Evolutionary conservation across 2,888 invertebrate genomes (phyloP), one percentile per base, ranked within the genome.

Genomic region (Drosophila setosimentum): DNA sequence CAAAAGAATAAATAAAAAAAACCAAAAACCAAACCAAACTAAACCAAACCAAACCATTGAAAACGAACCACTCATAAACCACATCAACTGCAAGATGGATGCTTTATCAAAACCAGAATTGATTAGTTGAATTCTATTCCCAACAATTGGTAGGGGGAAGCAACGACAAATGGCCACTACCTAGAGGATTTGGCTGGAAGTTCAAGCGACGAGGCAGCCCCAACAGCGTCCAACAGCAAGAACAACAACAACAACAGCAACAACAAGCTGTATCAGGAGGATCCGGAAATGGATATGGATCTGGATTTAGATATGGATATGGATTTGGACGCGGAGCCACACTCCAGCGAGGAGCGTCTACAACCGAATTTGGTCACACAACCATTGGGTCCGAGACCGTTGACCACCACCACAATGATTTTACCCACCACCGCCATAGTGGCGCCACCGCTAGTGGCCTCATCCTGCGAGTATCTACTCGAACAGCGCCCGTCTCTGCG

Each of bases 91-190:
- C 89, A 75, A 82, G 82, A 84, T 76, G 87, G 83, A 83, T 82
- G 88, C 87, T 89, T 84, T 91, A 84, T 77, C 87, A 78, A 87
- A 92, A 91, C 91, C 92, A 92, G 92, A 92, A 92, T 92, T 91
- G 93, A 93, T 93, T 93, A 93, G 93, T 93, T 93, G 93, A 93
- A 93, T 92, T 93, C 93, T 93, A 93, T 93, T 93, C 93, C 93
- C 91, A 93, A 93, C 92, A 93, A 93, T 93, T 93, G 93, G 93
- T 93, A 93, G 93, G 93, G 93, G 93, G 93, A 93, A 93, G 91
- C 92, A 92, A 91, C 93, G 92, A 92, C 92, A 92, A 93, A 93
- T 93, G 93, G 93, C 93, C 92, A 92, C 93, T 91, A 92, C 92
- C 93, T 93, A 92, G 90, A 91, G 92, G 92, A 92, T 92, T 92